Evolutionary conservation across 1,140 invertebrate species (phyloP).

Genomic region (Kradibia gibbosae): DNA sequence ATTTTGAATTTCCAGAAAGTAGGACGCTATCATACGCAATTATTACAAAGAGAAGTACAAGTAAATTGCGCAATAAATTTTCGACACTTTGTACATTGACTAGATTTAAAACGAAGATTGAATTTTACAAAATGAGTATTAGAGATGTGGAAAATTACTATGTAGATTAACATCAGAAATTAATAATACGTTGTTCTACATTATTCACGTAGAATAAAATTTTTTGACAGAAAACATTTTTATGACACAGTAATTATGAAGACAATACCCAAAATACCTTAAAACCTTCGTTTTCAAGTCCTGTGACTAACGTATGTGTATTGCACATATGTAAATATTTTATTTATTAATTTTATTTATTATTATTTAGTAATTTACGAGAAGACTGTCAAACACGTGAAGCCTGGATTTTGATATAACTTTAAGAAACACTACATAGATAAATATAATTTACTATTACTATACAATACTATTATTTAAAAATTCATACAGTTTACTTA

Average conservation of each 20-base stretch:
- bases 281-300: no score
- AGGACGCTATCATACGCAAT: not conserved
- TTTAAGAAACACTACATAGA: not conserved
- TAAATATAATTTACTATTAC: not conserved
- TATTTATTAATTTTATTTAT: not conserved
- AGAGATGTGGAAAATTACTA: not conserved
- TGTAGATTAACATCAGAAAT: no score
- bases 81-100: not conserved
- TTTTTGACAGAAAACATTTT: not conserved
- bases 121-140: not conserved
- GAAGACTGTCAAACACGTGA: not conserved
- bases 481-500: no score
- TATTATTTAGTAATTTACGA: constrained; percentile 10
- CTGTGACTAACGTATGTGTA: no score
- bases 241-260: no score
- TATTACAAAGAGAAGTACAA: not conserved
- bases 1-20: not conserved
- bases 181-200: not conserved
- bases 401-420: not conserved
- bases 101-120: not conserved
- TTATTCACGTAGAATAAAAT: not conserved
- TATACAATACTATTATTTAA: no score
- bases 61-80: not conserved
- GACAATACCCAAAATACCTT: no score
- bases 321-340: no score